A percentile compares a stretch with the other conserved stretches of the same genome.
Conservation (phyloP, 2,113 vertebrate species). For the Chaetodon trifascialis region DNA sequence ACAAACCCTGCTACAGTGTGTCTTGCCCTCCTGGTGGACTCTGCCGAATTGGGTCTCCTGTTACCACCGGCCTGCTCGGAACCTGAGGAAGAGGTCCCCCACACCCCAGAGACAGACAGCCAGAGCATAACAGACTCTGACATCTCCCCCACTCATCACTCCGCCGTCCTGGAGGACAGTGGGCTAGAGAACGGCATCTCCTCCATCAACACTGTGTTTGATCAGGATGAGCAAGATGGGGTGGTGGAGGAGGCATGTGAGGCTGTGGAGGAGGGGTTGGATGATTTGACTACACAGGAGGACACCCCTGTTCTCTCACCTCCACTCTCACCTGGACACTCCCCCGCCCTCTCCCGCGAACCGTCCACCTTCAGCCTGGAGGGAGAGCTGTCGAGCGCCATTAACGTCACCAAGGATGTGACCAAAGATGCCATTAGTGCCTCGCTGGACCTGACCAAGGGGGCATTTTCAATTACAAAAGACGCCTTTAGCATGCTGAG, state of each 20-base stretch:
- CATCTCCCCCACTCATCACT: constrained; percentile 76
- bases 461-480: constrained; percentile 94
- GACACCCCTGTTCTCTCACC: constrained; percentile 58
- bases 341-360: constrained; percentile 70
- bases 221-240: constrained; percentile 78
- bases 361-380: constrained; percentile 88
- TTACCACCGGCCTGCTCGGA: constrained; percentile 83
- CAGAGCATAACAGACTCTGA: constrained; percentile 93
- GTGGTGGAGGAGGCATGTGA: constrained; percentile 89
- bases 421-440: constrained; percentile 93
- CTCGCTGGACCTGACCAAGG: constrained; percentile 96
- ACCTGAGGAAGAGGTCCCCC: constrained; percentile 76
- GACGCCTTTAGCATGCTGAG: constrained; percentile 93
- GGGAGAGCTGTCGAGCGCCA: constrained; percentile 91
- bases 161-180: constrained; percentile 73
- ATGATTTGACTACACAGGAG: constrained; percentile 47
- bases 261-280: constrained; percentile 85
- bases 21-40: constrained; percentile 87
- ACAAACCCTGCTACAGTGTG: constrained; percentile 83
- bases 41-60: constrained; percentile 89
- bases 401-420: constrained; percentile 92
- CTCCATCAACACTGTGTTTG: constrained; percentile 24
- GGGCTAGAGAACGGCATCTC: constrained; percentile 70
- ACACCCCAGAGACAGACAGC: constrained; percentile 90
- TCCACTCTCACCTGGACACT: constrained; percentile 66